Base-by-base conservation (phyloP, 30 jellyfish, hydroid and myxozoan genomes). In the Chironex yamaguchii region DNA sequence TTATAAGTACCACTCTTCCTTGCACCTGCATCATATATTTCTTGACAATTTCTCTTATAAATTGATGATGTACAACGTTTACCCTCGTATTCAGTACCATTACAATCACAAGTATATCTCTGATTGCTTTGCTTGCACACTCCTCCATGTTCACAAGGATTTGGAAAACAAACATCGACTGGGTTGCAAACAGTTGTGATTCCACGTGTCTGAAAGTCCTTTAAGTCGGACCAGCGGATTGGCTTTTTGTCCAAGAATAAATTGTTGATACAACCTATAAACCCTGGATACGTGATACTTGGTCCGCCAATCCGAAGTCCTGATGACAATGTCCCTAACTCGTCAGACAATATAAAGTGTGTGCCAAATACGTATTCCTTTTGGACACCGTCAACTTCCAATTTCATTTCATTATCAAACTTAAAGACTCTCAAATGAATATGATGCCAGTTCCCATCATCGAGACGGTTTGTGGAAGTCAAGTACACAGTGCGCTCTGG, bases 371-470 rank as follows among this genome's bases (percentile, higher is more conserved):
- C 52, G 70, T 51, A 83, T 14, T 62, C 36, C 32, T 87, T 62
- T 21, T 34, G 29, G 21, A 29, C 88, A 2, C 76, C 34, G 58
- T 89, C 96, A 58, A 93, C 94, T 6, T 52, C 42, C 42, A 89
- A 42, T 11, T n/a, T 82, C 35, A 84, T 62, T 28, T 79, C 36
- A 36, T 84, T 84, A 74, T 58, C 65, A 31, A 79, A 74, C 32
- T 91, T 84, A 35, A 63, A 82, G 11, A 93, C 78, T 24, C 63
- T 26, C n/a, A 93, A 29, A 20, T 72, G 68, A 21, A 89, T 79
- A 28, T 29, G 25, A 64, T 94, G 99, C 99, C 99, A 94, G 70
- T 86, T 89, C 12, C 99, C 99, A 49, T 94, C 96, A 51, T 84
- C 89, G 1, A 88, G 2, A 3, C 69, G 66, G 28, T 81, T 88